phyloP scores from a whole-genome alignment of 2,113 vertebrate genomes.

The Corvus cornix region DNA sequence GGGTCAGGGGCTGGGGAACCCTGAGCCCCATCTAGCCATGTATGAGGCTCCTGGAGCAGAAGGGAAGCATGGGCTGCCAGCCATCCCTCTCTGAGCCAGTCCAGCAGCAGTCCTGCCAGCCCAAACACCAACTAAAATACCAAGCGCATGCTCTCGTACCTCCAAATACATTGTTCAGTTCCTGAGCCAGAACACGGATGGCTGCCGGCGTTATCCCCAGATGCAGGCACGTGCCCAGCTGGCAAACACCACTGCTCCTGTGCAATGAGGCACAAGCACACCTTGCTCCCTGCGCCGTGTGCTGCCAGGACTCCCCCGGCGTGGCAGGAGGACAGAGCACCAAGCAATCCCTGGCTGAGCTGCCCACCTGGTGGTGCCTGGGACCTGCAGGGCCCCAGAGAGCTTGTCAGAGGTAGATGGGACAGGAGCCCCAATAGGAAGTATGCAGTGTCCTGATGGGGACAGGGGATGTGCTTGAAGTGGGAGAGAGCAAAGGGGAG shows the following conservation, averaged over 20 bases:
- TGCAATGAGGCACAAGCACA: rapidly evolving
- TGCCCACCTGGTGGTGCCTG: background rate
- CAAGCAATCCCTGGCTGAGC: rapidly evolving
- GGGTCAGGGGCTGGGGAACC: background rate
- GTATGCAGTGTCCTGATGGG: background rate
- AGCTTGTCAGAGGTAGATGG: rapidly evolving
- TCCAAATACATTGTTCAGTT: background rate
- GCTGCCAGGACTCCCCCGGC: rapidly evolving
- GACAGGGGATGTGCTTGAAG: background rate
- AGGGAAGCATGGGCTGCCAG: background rate
- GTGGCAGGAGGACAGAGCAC: rapidly evolving
- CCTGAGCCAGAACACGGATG: background rate
- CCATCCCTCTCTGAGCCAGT: background rate
- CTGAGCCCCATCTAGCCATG: background rate
- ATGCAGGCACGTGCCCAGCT: background rate
- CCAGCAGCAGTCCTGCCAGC: background rate
- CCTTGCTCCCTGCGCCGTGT: rapidly evolving
- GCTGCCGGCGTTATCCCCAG: rapidly evolving
- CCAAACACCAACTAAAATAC: slow-evolving; percentile 3
- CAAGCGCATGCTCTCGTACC: rapidly evolving
- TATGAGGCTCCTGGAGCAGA: background rate
- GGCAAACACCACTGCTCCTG: background rate
- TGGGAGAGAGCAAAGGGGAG: background rate
- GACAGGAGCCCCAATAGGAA: background rate
- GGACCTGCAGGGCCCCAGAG: rapidly evolving